Evolutionary conservation across 2,797 vertebrate species (phyloP), one percentile per base, ranked within the genome.

Genomic region (Gallinago stenura): DNA sequence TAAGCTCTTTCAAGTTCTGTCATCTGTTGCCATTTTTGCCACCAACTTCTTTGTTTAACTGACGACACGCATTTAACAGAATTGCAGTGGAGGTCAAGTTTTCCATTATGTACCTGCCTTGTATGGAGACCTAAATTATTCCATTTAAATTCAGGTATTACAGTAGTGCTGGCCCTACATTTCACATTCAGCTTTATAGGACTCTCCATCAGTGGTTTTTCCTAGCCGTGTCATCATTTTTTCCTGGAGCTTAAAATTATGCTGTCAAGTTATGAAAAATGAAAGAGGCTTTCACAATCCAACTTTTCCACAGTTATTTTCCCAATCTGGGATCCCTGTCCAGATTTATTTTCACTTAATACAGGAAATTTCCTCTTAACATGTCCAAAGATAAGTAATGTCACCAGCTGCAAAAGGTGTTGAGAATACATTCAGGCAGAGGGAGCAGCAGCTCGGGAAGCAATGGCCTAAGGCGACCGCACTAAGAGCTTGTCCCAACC

Each of bases 401-500:
- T 73, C 93, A 94, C 2, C 31, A 90, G 72, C 69, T 90, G 76
- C 65, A 87, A 20, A 89, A 95, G 93, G 88, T 83, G 86, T 68
- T 92, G 73, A 82, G 90, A 90, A 89, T 73, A 51, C 2, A 13
- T 48, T 94, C 53, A 80, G 53, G 66, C 83, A 93, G 57, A 66
- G 78, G 75, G 86, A 95, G 61, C 62, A 84, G 73, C 76, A 91
- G 70, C 80, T 76, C 9, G 8, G 86, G 81, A 92, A 95, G 81
- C 73, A 82, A 72, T 13, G 56, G 65, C 96, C 91, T 85, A 35
- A 77, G 93, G 95, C 9, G 0, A 71, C 93, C 64, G 57, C 68
- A 77, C 68, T 86, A 81, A 85, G 91, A 90, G 66, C 88, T 90
- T 96, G 95, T 95, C 95, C 96, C 91, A 96, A 54, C 14, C 88